These are phyloP conservation scores for Chloroclysta siterata DNA, from an alignment of 2,888 invertebrate species.

Conservation along the genomic window DNA sequence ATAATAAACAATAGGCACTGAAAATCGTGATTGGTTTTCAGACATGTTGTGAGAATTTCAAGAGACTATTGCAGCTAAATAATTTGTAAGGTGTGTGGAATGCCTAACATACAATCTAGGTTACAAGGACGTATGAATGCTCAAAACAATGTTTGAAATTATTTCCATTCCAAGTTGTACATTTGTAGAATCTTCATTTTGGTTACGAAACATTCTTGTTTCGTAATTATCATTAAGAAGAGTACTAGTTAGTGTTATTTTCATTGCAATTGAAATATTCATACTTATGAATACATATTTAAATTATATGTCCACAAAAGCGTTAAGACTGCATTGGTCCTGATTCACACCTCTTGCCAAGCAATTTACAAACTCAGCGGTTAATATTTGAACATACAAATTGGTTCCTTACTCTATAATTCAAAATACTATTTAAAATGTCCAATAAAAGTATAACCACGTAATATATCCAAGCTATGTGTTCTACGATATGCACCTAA, in stretches of 20 bases:
- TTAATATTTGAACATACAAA: slow-evolving; percentile 23
- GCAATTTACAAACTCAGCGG: slow-evolving; percentile 24
- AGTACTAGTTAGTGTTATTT: slow-evolving; percentile 1
- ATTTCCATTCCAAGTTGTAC: slow-evolving; percentile 30
- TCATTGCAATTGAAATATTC: not conserved
- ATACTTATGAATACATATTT: slow-evolving; percentile 5
- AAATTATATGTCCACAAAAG: slow-evolving; percentile 1
- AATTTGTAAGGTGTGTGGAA: slow-evolving; percentile 64
- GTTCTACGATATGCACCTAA: slow-evolving; percentile 50
- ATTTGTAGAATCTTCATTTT: slow-evolving; percentile 10
- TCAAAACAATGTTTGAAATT: slow-evolving; percentile 37
- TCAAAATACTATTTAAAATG: slow-evolving; percentile 19
- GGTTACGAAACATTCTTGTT: slow-evolving; percentile 8
- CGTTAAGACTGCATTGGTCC: slow-evolving; percentile 26
- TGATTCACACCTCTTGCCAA: slow-evolving; percentile 24
- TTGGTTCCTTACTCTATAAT: slow-evolving; percentile 21
- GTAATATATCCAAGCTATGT: slow-evolving; percentile 30
- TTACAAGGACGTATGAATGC: slow-evolving; percentile 46
- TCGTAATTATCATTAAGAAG: not conserved
- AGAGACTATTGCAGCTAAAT: slow-evolving; percentile 63
- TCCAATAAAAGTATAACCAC: slow-evolving; percentile 28
- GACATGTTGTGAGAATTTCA: slow-evolving; percentile 45
- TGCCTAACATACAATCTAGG: slow-evolving; percentile 64
- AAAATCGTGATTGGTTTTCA: slow-evolving; percentile 59
- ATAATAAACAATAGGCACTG: slow-evolving; percentile 77